phyloP scores from a whole-genome alignment of 1,140 invertebrate species.

The Radopholus similis region DNA sequence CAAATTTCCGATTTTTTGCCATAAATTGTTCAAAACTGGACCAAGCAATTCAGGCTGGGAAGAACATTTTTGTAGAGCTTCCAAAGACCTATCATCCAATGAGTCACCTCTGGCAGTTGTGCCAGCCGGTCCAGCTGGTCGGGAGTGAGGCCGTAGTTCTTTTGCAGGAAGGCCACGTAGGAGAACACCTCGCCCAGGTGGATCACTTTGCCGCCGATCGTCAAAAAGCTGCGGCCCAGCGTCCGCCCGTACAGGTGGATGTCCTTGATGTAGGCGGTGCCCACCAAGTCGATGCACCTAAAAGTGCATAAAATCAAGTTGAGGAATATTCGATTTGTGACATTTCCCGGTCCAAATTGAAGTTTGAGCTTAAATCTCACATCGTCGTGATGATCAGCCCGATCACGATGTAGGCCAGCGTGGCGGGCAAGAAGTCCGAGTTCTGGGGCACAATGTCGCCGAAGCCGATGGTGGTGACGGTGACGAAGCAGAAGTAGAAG shows the following conservation, averaged over 20 bases:
- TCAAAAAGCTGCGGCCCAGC: constrained; percentile 55
- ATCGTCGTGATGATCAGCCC: constrained; percentile 60
- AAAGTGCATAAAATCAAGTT: not conserved
- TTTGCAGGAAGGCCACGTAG: constrained; percentile 60
- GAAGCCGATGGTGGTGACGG: constrained; percentile 60
- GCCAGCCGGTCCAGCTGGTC: constrained; percentile 58
- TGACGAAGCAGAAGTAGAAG: constrained; percentile 60
- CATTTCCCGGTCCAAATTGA: no score
- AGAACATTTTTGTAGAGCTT: no score
- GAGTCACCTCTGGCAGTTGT: constrained; percentile 52
- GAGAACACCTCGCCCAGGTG: constrained; percentile 58
- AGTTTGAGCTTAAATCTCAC: no score
- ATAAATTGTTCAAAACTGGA: no score
- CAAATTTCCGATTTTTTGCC: no score
- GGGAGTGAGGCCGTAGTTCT: constrained; percentile 57
- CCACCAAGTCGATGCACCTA: constrained; percentile 49
- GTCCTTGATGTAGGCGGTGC: constrained; percentile 59
- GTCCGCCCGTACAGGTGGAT: constrained; percentile 59
- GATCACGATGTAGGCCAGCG: constrained; percentile 56
- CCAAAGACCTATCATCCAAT: no score
- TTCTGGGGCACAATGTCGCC: constrained; percentile 60
- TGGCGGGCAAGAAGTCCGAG: constrained; percentile 52
- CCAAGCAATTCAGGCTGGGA: no score
- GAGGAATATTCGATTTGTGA: not conserved
- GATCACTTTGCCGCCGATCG: constrained; percentile 60